Percentiles rank a stretch among this genome's conserved stretches.
phyloP scores from a whole-genome alignment of 2,888 invertebrate species.

The Drosophila formosana region DNA sequence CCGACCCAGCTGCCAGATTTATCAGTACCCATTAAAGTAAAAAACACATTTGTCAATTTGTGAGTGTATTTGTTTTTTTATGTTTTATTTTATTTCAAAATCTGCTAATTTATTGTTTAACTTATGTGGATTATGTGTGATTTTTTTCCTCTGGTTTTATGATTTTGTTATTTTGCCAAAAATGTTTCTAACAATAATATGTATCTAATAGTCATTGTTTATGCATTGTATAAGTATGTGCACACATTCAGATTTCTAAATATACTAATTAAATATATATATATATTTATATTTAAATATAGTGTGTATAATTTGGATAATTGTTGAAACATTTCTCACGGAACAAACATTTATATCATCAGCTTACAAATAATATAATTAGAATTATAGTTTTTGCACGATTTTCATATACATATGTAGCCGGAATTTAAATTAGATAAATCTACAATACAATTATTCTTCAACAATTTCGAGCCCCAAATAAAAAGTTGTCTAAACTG shows the following conservation, averaged over 20 bases:
- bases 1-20: slow-evolving; percentile 49
- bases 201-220: slow-evolving; percentile 46
- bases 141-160: slow-evolving; percentile 33
- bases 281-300: slow-evolving; percentile 25
- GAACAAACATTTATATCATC: slow-evolving; percentile 56
- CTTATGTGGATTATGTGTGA: slow-evolving; percentile 24
- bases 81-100: slow-evolving; percentile 49
- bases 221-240: slow-evolving; percentile 43
- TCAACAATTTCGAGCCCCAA: slow-evolving; percentile 49
- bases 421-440: slow-evolving; percentile 40
- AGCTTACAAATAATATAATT: slow-evolving; percentile 51
- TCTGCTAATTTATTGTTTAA: slow-evolving; percentile 52
- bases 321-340: slow-evolving; percentile 40
- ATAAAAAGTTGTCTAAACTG: slow-evolving; percentile 10
- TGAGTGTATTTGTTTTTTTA: slow-evolving; percentile 52
- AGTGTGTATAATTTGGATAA: slow-evolving; percentile 54
- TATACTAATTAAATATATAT: slow-evolving; percentile 34
- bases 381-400: slow-evolving; percentile 51
- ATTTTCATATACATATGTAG: slow-evolving; percentile 14
- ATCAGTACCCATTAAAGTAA: slow-evolving; percentile 49
- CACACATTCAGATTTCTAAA: slow-evolving; percentile 68
- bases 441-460: slow-evolving; percentile 32
- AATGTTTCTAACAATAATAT: slow-evolving; percentile 58
- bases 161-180: slow-evolving; percentile 66
- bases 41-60: slow-evolving; percentile 56